Base-by-base conservation (phyloP, 2,797 vertebrate species). In the Aselliscus stoliczkanus region DNA sequence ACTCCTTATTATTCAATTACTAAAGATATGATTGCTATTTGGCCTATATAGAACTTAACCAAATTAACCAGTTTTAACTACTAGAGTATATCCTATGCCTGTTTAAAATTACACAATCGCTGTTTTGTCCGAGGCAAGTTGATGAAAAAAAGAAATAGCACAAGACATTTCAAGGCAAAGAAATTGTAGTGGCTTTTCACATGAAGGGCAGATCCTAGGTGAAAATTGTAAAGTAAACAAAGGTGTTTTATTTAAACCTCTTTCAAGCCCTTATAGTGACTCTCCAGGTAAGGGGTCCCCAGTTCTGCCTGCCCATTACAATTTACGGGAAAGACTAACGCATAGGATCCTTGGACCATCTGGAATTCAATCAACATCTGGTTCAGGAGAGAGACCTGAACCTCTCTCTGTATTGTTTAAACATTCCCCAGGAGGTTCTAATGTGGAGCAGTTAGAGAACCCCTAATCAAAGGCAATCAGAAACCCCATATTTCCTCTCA, bases 301-400 rank as follows among this genome's bases (percentile, higher is more conserved):
- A 54, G 34, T 1, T 54, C 56, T 62, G 27, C 20, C 18, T 42
- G 20, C 6, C 42, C 6, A 17, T 31, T 31, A 56, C 14, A 56
- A 34, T 6, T 15, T 62, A 47, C 7, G 23, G 34, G 37, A 62
- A 80, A 86, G 27, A 82, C 17, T 15, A 65, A 2, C n/a, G 31
- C 12, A 4, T 50, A 34, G 64, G 0, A 23, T 64, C 1, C 11
- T 56, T 65, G 47, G 11, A 3, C 20, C 11, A 7, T 3, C 5
- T 34, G 52, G 13, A 62, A 62, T 18, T 31, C 13, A 15, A 31
- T 31, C 60, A 62, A 62, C 60, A 31, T 29, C 5, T 79, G 1
- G 2, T 7, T 13, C 20, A 7, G 44, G 20, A 34, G 52, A 25
- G 25, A 3, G 1, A 7, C 9, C n/a, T n/a, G n/a, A n/a, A 29